Conservation (phyloP, 2,797 vertebrate genomes). For the Crenuchus spilurus region DNA sequence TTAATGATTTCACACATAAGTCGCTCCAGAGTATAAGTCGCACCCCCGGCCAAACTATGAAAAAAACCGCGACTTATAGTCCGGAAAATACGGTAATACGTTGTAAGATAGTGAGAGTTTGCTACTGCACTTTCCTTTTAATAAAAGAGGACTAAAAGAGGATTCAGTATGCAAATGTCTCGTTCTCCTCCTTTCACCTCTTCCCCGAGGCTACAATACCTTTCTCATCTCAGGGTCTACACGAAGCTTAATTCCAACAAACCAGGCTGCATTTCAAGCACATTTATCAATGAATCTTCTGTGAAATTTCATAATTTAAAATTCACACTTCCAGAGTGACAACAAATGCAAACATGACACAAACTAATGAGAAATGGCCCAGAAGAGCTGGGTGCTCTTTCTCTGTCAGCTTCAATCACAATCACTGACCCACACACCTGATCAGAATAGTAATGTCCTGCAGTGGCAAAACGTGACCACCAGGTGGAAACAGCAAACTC, state of each 20-base stretch:
- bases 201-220: no score
- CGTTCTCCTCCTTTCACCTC: no score
- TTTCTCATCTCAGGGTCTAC: background rate
- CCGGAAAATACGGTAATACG: no score
- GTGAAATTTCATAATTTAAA: background rate
- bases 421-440: conserved; percentile 33
- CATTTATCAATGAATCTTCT: background rate
- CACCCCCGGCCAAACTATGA: no score
- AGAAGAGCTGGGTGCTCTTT: conserved; percentile 40
- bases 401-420: conserved; percentile 59
- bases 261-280: background rate
- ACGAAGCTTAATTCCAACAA: background rate
- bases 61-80: no score
- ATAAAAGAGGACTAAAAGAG: no score
- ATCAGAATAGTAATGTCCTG: conserved; percentile 54
- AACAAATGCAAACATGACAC: conserved; percentile 5
- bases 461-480: conserved; percentile 49
- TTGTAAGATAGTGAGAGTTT: no score
- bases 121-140: no score
- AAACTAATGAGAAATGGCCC: conserved; percentile 55
- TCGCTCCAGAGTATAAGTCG: no score
- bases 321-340: background rate
- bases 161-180: no score
- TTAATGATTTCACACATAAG: no score
- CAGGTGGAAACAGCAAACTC: conserved; percentile 49